Evolutionary conservation across 2,113 vertebrate species (phyloP).

Genomic region (Callipepla californica): DNA sequence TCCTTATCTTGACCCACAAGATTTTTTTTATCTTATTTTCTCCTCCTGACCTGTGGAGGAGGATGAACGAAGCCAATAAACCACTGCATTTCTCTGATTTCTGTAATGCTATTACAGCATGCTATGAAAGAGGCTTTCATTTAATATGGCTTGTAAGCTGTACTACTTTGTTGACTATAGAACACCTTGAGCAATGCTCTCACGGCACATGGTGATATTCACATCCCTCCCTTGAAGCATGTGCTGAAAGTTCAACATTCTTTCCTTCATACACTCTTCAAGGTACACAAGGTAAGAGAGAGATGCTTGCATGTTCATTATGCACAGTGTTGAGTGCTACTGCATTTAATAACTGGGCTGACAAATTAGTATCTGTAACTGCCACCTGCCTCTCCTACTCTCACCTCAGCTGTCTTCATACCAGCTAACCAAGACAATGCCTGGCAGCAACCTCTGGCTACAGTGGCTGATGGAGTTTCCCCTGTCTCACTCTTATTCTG

Average conservation of each 20-base stretch:
- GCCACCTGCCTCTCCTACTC: background rate
- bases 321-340: background rate
- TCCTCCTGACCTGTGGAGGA: background rate
- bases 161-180: background rate
- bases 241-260: background rate
- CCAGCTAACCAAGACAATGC: background rate
- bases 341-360: background rate
- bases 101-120: background rate
- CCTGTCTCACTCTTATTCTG: background rate
- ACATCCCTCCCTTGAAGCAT: background rate
- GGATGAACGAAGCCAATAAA: background rate
- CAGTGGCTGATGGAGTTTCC: background rate
- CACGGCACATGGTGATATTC: background rate
- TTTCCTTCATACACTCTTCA: background rate
- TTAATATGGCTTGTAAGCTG: too few relatives aligned
- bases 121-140: too few relatives aligned
- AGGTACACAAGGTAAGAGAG: background rate
- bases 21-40: background rate
- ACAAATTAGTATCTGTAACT: background rate
- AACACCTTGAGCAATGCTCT: background rate
- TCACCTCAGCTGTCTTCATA: background rate
- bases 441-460: background rate
- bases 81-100: background rate
- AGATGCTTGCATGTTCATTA: background rate
- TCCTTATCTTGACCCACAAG: background rate